Evolutionary conservation across 92 coral and sea anemone species (phyloP), one percentile per base, ranked within the genome.

Genomic region (Montipora capitata): DNA sequence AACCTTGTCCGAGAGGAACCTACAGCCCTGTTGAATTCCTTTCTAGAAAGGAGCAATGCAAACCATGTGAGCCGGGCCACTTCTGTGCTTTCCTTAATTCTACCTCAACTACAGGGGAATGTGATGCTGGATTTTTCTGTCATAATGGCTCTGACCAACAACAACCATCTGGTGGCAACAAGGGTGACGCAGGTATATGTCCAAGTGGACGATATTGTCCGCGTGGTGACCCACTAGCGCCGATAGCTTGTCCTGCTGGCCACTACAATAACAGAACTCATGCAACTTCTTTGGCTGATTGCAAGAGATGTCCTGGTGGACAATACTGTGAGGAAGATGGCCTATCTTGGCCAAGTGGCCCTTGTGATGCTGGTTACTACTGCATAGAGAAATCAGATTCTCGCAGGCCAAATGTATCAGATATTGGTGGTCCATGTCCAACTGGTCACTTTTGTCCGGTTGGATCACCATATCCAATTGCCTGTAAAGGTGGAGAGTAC

Each of bases 401-500:
- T 35, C 93, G 90, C 44, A 98, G 93, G 78, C 99, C 99, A 9
- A 98, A 96, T 74, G 74, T 71, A 0, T 90, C 98, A 35, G 93
- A 79, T 5, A 91, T 92, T 49, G 98, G 98, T 77, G 99, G 99
- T 67, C 99, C 99, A 48, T 98, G 99, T 57, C 99, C 99, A 15
- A 95, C 96, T 45, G 99, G 99, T 42, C 91, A 89, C 78, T 96
- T 82, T 77, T 98, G 99, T 81, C 96, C 95, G 18, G 83, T 61
- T 67, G 98, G 95, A 10, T 96, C 99, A 10, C 86, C 96, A 3
- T 94, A 93, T 7, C 98, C 99, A 9, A 59, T 82, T 16, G 91
- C 96, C 18, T 98, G 99, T 85, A 93, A 85, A 35, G 98, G 98
- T 27, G 99, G 99, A 3, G 73, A 87, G 74, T 98, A 94, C 85